Percentiles rank a stretch among this genome's conserved stretches.
These are phyloP conservation scores for Thumatha senex DNA, from an alignment of 2,888 invertebrate genomes.

Conservation along the genomic window DNA sequence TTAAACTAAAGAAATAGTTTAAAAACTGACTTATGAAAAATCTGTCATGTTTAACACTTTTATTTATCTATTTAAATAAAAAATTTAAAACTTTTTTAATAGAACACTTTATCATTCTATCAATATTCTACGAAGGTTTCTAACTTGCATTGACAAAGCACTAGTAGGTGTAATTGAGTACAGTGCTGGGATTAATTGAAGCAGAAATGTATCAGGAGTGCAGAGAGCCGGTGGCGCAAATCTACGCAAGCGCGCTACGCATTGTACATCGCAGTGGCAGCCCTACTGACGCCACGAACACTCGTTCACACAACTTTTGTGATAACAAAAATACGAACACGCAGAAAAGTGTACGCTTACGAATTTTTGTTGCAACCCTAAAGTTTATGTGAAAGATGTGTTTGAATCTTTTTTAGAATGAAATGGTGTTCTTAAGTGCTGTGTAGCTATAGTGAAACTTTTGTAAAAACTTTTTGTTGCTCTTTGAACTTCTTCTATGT, in stretches of 20 bases:
- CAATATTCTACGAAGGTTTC: constrained; percentile 41
- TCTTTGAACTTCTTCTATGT: constrained; percentile 20
- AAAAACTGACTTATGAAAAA: neutral
- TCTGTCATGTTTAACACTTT: too few species aligned
- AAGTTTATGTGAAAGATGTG: constrained; percentile 36
- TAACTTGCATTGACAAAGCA: constrained; percentile 43
- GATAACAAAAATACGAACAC: constrained; percentile 32
- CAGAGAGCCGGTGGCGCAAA: constrained; percentile 68
- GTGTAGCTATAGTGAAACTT: constrained; percentile 47
- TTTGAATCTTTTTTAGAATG: constrained; percentile 24
- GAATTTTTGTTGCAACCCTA: constrained; percentile 29
- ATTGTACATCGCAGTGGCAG: constrained; percentile 67
- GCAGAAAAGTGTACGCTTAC: constrained; percentile 34
- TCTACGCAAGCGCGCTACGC: constrained; percentile 76
- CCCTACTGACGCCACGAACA: constrained; percentile 58
- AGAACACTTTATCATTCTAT: constrained; percentile 28
- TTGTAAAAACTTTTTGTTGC: constrained; percentile 12
- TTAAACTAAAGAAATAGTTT: neutral
- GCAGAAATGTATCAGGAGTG: constrained; percentile 79
- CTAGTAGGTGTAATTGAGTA: constrained; percentile 74
- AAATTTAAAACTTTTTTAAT: neutral
- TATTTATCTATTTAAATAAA: too few species aligned
- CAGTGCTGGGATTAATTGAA: constrained; percentile 77
- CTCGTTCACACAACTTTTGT: constrained; percentile 48
- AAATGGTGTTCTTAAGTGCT: constrained; percentile 41